Conservation (phyloP, 2,113 vertebrate species). For the Malurus cyaneus region DNA sequence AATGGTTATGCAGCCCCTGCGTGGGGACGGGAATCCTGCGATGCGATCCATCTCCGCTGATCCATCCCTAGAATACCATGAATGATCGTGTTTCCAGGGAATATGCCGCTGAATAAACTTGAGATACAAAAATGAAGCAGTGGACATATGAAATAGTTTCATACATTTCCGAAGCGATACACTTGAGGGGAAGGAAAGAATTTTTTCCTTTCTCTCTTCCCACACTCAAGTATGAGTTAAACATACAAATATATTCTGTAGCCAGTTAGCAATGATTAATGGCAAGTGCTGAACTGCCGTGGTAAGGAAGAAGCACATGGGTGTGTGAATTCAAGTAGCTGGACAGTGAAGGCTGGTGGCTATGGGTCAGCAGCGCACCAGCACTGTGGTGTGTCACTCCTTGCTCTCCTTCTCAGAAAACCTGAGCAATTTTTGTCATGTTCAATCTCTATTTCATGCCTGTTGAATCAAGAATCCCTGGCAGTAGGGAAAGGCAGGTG, state of each 20-base stretch:
- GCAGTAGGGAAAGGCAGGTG: neutral
- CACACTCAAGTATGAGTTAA: neutral
- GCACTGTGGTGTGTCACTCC: no score
- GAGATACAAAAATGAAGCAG: neutral
- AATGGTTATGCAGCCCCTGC: neutral
- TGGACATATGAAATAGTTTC: neutral
- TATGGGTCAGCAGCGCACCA: neutral
- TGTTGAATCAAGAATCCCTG: neutral
- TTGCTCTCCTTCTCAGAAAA: neutral
- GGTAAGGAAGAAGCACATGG: accelerated
- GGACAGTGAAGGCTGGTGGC: neutral
- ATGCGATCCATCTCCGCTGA: neutral
- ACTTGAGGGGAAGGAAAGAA: neutral
- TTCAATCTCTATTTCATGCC: neutral
- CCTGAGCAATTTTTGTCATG: neutral
- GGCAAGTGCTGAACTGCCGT: neutral
- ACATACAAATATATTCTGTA: accelerated
- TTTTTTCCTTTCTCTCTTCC: neutral
- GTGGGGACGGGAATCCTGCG: neutral
- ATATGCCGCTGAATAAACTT: accelerated
- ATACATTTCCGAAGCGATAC: neutral
- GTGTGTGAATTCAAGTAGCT: accelerated
- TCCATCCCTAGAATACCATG: accelerated
- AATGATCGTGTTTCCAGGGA: neutral
- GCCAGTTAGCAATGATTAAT: neutral